A percentile compares a stretch with the other conserved stretches of the same genome.
phyloP scores from a whole-genome alignment of 2,797 vertebrate genomes.

The Masticophis lateralis region DNA sequence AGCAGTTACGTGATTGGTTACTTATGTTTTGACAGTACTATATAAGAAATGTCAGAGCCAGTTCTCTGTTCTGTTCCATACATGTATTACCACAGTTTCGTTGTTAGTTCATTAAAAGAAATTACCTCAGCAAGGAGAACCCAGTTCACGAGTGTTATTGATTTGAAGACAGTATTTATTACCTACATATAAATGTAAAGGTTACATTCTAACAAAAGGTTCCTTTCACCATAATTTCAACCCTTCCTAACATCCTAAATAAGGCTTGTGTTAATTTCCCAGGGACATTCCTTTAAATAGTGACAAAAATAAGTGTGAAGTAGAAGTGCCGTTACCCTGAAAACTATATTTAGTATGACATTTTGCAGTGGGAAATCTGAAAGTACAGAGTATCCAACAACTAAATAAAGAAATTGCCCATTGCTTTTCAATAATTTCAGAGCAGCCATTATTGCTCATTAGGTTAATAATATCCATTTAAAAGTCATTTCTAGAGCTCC shows the following conservation, averaged over 20 bases:
- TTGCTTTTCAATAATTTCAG: slow-evolving; percentile 30
- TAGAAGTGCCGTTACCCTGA: not conserved
- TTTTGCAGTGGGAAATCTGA: not conserved
- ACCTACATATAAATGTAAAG: not conserved
- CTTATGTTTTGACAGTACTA: no score
- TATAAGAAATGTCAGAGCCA: no score
- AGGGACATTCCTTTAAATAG: not conserved
- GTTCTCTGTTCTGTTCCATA: no score
- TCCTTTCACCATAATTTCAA: not conserved
- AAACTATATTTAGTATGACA: slow-evolving; percentile 19
- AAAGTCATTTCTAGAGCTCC: slow-evolving; percentile 29
- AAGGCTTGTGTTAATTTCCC: not conserved
- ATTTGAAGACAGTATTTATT: no score
- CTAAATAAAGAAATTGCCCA: slow-evolving; percentile 26
- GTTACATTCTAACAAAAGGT: not conserved
- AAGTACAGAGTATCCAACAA: not conserved
- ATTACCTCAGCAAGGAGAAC: no score
- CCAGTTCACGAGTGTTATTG: no score
- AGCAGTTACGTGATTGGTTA: no score
- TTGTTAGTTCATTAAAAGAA: no score
- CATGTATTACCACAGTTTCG: no score
- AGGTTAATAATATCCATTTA: slow-evolving; percentile 45
- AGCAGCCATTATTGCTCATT: slow-evolving; percentile 36
- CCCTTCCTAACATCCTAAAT: not conserved
- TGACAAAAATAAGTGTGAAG: not conserved